Evolutionary conservation across 2,888 invertebrate species (phyloP).

Genomic region (Latrodectus elegans): DNA sequence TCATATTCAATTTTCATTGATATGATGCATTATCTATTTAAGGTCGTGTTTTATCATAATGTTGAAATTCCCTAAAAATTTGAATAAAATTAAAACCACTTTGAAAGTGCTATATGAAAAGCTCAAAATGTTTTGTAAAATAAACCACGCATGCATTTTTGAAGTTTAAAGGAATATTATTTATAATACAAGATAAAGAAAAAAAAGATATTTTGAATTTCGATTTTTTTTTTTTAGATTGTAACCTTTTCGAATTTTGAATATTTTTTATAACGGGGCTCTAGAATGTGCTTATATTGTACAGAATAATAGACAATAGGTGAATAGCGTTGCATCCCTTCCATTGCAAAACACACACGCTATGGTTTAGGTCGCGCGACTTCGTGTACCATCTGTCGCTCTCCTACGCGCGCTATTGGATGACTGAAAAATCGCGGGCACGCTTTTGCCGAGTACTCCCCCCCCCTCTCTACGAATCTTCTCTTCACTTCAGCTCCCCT

Average conservation of each 20-base stretch:
- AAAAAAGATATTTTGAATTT: background rate
- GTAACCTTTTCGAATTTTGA: background rate
- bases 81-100: no score
- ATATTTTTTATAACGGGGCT: background rate
- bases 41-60: no score
- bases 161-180: no score
- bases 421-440: slow-evolving; percentile 21
- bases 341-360: background rate
- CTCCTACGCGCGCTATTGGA: slow-evolving; percentile 25
- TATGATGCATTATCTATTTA: no score
- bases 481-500: slow-evolving; percentile 23
- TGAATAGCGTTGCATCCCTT: slow-evolving; percentile 1
- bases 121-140: no score
- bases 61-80: no score
- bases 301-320: background rate
- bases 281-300: slow-evolving; percentile 5
- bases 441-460: background rate
- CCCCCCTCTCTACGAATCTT: background rate
- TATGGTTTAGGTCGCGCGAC: slow-evolving; percentile 34
- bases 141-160: no score
- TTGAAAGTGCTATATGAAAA: no score
- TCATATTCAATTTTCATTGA: no score
- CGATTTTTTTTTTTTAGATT: background rate
- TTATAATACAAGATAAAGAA: background rate
- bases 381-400: slow-evolving; percentile 41